Evolutionary conservation across 2,888 invertebrate species (phyloP), one percentile per base, ranked within the genome.

Genomic region (Eudasyphora cyanicolor): DNA sequence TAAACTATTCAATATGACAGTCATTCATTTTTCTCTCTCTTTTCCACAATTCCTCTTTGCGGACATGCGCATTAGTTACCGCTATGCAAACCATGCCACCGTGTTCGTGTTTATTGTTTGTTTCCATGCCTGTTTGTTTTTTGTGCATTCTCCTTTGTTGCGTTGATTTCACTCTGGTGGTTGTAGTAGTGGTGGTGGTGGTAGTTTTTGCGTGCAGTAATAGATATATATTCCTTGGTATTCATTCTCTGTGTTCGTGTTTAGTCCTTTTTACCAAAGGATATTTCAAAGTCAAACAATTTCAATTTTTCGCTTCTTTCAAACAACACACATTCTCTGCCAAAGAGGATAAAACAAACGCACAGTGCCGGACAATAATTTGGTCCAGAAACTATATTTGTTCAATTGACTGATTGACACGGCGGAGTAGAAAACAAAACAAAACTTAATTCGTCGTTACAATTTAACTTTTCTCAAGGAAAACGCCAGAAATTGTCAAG

Each of bases 221-320:
- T 45, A 45, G 45, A 45, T 45, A 45, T n/a, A n/a, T 42, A 60
- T 80, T 76, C 54, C n/a, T n/a, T n/a, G 24, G 38, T 38, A 24
- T 0, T 54, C 19, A n/a, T n/a, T n/a, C n/a, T n/a, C n/a, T 29
- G 21, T 67, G 38, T 67, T 67, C 10, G 67, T 67, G 21, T 67
- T 67, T 60, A 60, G 60, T 24, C 67, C 67, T 42, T 67, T 81
- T 82, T 79, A 70, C 35, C 79, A 83, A 86, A 87, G 87, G 87
- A 87, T 85, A 87, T 83, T 87, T 87, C 86, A 87, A 87, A 86
- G 87, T 87, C 87, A 86, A 86, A 87, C 62, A 67, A 81, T 75
- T 85, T 84, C 14, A 32, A 49, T n/a, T 67, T 75, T 76, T 62
- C 29, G 60, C 12, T 60, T 29, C 29, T 60, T 67, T 5, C 42